Evolutionary conservation across 2,113 vertebrate genomes (phyloP), one percentile per base, ranked within the genome.

Genomic region (Labeo catla): DNA sequence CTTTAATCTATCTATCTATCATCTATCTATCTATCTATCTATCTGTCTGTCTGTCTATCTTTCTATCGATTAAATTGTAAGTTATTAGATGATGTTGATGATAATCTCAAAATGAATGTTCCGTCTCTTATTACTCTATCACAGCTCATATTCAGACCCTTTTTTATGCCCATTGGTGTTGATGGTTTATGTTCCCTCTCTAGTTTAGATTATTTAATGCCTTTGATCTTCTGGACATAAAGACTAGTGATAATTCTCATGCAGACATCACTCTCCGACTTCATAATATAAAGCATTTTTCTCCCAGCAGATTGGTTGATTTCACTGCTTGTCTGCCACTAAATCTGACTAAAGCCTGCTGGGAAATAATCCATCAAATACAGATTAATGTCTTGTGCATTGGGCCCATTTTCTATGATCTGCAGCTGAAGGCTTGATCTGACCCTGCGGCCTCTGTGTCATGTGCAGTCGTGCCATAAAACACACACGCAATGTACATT

Each of bases 341-440:
- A 63, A 78, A 68, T 87, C 85, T 83, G 83, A 39, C 83, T 49
- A 81, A 78, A 89, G 59, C 63, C 36, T 43, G 15, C 50, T 45
- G 45, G 79, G 66, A 43, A 85, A 89, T 89, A 87, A 86, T 87
- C 84, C 81, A 84, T 47, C 87, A 79, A 86, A 86, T 82, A 78
- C 83, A 88, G 87, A 89, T 85, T 84, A 86, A 76, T 50, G 68
- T 70, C 61, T 85, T 87, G 76, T 78, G 82, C 57, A 70, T 79
- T 50, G 65, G 52, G 15, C 13, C 83, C 21, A 34, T 87, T 86
- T 86, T 82, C 61, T 85, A 65, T 50, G 83, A 85, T 84, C 81
- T 86, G 59, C 45, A 68, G 54, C 47, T 65, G 61, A 57, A 59
- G 61, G 61, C n/a, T 66, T 23, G 61, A 66, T 28, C 61, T 21